These are phyloP conservation scores for Porites divaricata DNA, from an alignment of 92 coral and sea anemone genomes.

Conservation along the genomic window DNA sequence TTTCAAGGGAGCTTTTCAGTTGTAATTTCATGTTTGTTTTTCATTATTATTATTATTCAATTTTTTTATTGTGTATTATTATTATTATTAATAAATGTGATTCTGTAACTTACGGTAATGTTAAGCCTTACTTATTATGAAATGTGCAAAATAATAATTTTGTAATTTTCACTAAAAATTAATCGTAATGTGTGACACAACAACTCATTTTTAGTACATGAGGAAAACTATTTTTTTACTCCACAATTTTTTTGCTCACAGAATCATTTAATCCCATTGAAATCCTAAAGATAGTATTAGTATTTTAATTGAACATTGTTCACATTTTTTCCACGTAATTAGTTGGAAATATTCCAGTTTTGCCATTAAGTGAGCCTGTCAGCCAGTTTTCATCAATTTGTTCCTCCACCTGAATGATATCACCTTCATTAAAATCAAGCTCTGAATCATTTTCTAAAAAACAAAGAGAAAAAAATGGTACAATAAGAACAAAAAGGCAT, in stretches of 20 bases:
- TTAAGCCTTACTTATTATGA: too few relatives aligned
- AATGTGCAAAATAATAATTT: background rate
- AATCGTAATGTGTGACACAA: too few relatives aligned
- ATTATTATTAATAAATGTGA: too few relatives aligned
- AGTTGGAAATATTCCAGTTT: slow-evolving; percentile 86
- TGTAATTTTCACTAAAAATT: background rate
- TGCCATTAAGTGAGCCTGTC: slow-evolving; percentile 82
- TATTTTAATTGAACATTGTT: background rate
- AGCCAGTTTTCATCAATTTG: slow-evolving; percentile 96
- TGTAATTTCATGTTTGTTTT: too few relatives aligned
- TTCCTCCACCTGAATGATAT: slow-evolving; percentile 78
- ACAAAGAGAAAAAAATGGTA: background rate
- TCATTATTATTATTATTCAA: too few relatives aligned
- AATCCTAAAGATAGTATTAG: background rate
- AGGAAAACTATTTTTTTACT: background rate
- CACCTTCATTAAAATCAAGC: slow-evolving; percentile 94
- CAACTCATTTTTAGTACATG: background rate
- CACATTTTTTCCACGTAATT: slow-evolving; percentile 86
- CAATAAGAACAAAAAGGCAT: background rate
- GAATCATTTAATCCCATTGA: slow-evolving; percentile 11
- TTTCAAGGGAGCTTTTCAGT: too few relatives aligned
- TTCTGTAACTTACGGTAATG: too few relatives aligned
- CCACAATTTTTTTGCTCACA: background rate
- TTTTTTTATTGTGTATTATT: too few relatives aligned
- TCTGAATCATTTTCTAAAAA: slow-evolving; percentile 90